phyloP scores from a whole-genome alignment of 2,797 vertebrate genomes.

The Labeo calbasu region DNA sequence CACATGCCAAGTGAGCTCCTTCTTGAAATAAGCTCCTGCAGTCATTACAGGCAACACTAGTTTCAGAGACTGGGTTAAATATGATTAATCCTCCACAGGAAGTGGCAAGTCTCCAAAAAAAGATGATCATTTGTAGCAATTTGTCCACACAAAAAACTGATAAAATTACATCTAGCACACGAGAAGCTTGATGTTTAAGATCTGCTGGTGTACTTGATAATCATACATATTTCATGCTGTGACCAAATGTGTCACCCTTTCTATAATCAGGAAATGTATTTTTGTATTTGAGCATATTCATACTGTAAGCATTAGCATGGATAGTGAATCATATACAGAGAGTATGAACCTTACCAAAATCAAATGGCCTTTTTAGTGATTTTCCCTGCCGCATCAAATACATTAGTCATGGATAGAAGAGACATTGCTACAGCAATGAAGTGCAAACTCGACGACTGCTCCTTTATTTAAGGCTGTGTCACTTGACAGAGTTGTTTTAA shows the following conservation, averaged over 20 bases:
- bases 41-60: conserved; percentile 61
- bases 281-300: conserved; percentile 30
- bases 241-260: conserved; percentile 58
- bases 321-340: conserved; percentile 28
- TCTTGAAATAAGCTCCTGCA: conserved; percentile 60
- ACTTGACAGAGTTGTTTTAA: conserved; percentile 73
- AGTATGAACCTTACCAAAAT: conserved; percentile 67
- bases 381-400: conserved; percentile 67
- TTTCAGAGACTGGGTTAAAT: conserved; percentile 65
- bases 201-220: conserved; percentile 2
- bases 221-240: conserved; percentile 29
- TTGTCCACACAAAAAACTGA: conserved; percentile 69
- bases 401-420: conserved; percentile 66
- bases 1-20: conserved; percentile 64
- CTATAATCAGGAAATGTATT: conserved; percentile 56
- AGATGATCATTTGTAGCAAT: conserved; percentile 64
- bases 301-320: conserved; percentile 13
- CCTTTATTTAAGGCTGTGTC: conserved; percentile 54
- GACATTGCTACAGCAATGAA: conserved; percentile 63
- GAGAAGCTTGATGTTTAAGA: conserved; percentile 22
- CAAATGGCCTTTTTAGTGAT: conserved; percentile 55
- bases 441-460: conserved; percentile 59
- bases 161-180: conserved; percentile 45
- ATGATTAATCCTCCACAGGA: conserved; percentile 69
- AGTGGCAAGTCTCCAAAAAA: conserved; percentile 46